These are phyloP conservation scores for Notocelia uddmanniana DNA, from an alignment of 2,888 invertebrate species.

Conservation along the genomic window DNA sequence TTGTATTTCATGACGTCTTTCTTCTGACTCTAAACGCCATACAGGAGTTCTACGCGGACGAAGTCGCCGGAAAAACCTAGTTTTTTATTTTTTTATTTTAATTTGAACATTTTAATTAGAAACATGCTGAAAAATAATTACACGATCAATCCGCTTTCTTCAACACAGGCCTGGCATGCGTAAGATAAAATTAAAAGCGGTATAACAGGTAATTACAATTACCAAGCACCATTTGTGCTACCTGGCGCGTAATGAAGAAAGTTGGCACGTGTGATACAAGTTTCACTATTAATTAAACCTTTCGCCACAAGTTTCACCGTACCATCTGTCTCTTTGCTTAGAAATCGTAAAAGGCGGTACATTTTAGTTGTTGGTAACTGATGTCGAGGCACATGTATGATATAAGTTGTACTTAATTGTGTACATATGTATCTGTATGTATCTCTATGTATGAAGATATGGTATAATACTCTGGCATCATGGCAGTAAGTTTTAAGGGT, in stretches of 20 bases:
- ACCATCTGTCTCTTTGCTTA: background rate
- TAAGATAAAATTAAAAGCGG: conserved; percentile 3
- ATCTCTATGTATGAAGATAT: no score
- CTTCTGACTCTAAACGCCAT: no score
- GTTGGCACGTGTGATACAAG: background rate
- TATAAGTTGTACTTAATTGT: no score
- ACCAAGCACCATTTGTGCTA: conserved; percentile 1
- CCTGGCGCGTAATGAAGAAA: conserved; percentile 13
- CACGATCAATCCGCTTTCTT: background rate
- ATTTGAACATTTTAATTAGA: no score
- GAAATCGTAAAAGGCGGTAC: background rate
- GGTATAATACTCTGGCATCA: no score
- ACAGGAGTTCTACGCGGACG: no score
- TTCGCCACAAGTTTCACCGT: conserved; percentile 17
- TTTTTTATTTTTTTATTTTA: no score
- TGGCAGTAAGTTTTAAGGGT: no score
- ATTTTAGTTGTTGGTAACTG: background rate
- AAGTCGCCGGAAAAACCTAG: no score
- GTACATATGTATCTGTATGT: no score
- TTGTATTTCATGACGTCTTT: no score
- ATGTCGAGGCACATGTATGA: background rate
- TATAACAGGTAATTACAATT: background rate
- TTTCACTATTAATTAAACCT: conserved; percentile 17
- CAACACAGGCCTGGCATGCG: background rate
- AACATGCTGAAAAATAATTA: background rate